A percentile compares a stretch with the other conserved stretches of the same genome.
Conservation (phyloP, 2,888 invertebrate species). For the Leptopilina syphax region DNA sequence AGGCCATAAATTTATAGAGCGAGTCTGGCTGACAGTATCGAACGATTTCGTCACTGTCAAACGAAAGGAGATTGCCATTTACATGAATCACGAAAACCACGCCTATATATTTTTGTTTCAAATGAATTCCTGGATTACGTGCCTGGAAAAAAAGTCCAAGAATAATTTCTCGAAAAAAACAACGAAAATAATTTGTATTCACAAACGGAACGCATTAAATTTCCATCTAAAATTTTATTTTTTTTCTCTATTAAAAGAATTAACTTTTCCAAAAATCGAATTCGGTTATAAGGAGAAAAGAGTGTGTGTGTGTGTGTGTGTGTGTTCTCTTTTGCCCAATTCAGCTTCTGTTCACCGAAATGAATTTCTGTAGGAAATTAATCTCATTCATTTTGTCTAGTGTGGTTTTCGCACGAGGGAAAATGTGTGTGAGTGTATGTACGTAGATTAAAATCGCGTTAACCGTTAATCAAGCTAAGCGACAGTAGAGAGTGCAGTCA, state of each 20-base stretch:
- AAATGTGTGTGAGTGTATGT: neutral
- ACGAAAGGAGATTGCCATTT: constrained; percentile 36
- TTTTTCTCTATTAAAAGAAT: too few relatives aligned
- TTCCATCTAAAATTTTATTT: too few relatives aligned
- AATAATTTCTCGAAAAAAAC: neutral
- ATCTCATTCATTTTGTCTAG: constrained; percentile 38
- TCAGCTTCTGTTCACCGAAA: constrained; percentile 15
- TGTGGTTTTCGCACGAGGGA: constrained; percentile 30
- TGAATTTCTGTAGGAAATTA: constrained; percentile 34
- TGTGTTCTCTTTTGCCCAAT: too few relatives aligned
- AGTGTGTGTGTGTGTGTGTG: too few relatives aligned
- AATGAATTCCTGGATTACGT: neutral
- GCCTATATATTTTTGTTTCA: neutral
- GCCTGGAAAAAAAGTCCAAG: neutral
- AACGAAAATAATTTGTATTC: too few relatives aligned
- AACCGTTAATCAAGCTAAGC: constrained; percentile 38
- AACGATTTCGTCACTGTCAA: constrained; percentile 41
- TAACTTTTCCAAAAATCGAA: too few relatives aligned
- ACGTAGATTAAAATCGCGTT: constrained; percentile 41
- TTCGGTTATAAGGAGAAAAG: too few relatives aligned
- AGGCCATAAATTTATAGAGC: constrained; percentile 22
- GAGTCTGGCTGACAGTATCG: constrained; percentile 21
- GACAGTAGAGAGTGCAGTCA: constrained; percentile 23
- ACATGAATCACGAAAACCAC: constrained; percentile 23
- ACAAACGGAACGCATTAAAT: too few relatives aligned